These are phyloP conservation scores for Drosophila equinoxialis DNA, from an alignment of 1,140 invertebrate genomes.

Conservation along the genomic window DNA sequence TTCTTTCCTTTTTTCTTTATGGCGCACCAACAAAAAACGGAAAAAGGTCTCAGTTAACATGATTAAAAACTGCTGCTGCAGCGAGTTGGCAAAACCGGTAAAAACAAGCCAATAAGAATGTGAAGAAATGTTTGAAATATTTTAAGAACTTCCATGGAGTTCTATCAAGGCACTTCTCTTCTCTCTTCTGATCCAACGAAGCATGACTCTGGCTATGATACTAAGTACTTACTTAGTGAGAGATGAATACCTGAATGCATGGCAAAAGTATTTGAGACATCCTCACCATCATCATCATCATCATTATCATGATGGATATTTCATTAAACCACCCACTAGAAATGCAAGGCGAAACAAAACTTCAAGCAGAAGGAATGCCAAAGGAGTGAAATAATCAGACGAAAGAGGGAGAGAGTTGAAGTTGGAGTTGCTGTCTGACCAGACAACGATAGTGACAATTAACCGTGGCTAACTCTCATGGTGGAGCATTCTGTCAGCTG, in stretches of 20 bases:
- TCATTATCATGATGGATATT: neutral
- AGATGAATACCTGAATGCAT: constrained; percentile 35
- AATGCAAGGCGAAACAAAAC: constrained; percentile 36
- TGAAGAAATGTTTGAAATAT: constrained; percentile 46
- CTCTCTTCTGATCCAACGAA: constrained; percentile 42
- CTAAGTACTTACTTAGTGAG: neutral
- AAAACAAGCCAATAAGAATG: constrained; percentile 22
- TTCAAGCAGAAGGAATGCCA: no score
- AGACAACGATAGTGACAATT: constrained; percentile 77
- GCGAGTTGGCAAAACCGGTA: constrained; percentile 17
- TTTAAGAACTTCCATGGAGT: constrained; percentile 62
- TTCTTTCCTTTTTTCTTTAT: constrained; percentile 40
- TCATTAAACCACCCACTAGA: constrained; percentile 48
- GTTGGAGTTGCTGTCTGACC: constrained; percentile 2
- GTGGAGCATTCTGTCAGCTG: constrained; percentile 59
- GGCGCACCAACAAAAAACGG: constrained; percentile 68
- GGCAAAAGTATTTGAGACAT: constrained; percentile 43
- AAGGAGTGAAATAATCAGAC: constrained; percentile 52
- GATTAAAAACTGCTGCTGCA: constrained; percentile 53
- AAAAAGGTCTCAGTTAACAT: constrained; percentile 51
- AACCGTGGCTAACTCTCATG: constrained; percentile 67
- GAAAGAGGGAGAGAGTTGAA: constrained; percentile 29
- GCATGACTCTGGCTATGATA: constrained; percentile 41
- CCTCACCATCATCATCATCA: no score
- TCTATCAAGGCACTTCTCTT: constrained; percentile 24